phyloP scores from a whole-genome alignment of 2,113 vertebrate species.

The Mormoops blainvillei region DNA sequence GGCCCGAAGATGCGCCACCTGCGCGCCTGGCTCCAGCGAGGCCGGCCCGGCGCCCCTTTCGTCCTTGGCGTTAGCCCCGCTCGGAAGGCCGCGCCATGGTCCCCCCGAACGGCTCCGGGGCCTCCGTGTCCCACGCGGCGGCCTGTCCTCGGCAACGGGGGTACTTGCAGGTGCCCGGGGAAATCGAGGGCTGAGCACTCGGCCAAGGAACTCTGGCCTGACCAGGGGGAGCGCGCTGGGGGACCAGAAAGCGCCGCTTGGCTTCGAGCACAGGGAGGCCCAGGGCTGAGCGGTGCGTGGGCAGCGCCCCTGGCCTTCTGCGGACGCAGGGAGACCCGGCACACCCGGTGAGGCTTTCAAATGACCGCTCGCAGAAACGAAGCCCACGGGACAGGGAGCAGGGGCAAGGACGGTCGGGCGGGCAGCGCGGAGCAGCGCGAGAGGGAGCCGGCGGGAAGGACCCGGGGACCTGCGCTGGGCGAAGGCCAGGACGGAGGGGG shows the following conservation, averaged over 20 bases:
- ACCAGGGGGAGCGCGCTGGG: neutral
- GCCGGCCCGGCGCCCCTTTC: neutral
- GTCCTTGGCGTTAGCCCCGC: neutral
- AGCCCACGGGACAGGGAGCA: neutral
- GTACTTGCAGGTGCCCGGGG: neutral
- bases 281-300: neutral
- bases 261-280: neutral
- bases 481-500: neutral
- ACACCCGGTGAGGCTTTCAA: neutral
- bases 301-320: neutral
- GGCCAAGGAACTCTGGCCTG: neutral
- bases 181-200: neutral
- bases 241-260: neutral
- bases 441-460: neutral
- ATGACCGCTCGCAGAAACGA: neutral
- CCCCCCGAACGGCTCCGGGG: neutral
- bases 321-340: neutral
- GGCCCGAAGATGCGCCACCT: slow-evolving; percentile 63
- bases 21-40: slow-evolving; percentile 51
- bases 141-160: accelerated
- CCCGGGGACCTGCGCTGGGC: accelerated
- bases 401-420: neutral
- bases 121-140: neutral
- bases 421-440: neutral
- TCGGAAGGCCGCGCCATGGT: neutral